phyloP scores from a whole-genome alignment of 1,140 invertebrate species.

The Scylla paramamosain region DNA sequence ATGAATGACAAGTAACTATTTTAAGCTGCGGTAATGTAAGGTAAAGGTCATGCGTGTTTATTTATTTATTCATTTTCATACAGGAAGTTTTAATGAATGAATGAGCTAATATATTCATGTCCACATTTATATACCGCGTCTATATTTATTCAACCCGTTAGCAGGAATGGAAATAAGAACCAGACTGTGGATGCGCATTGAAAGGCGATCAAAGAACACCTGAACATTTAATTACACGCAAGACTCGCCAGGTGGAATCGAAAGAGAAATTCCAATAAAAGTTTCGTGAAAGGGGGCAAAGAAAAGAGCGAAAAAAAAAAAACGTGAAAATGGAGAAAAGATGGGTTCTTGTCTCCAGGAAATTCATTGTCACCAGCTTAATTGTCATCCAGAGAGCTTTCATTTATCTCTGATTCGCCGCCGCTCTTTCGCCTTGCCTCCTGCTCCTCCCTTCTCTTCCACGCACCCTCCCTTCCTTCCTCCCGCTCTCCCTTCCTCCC shows the following conservation, averaged over 20 bases:
- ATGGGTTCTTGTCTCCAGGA: constrained; percentile 3
- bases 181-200: not conserved
- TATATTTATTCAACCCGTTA: not conserved
- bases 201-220: constrained; percentile 9
- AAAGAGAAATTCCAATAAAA: constrained; percentile 16
- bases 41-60: not conserved
- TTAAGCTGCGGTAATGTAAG: not conserved
- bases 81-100: not conserved
- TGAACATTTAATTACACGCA: not conserved
- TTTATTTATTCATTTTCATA: not conserved
- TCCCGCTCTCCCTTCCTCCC: not conserved
- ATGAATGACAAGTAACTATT: not conserved
- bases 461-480: not conserved
- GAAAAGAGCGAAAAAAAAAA: not conserved
- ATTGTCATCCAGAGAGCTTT: constrained; percentile 46
- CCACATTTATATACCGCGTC: not conserved
- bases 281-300: not conserved
- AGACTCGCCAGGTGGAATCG: not conserved
- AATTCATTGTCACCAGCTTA: constrained; percentile 44
- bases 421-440: not conserved
- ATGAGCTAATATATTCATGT: not conserved
- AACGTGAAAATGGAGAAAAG: not conserved
- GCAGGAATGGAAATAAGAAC: not conserved
- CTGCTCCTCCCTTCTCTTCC: not conserved
- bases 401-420: constrained; percentile 2